phyloP scores from a whole-genome alignment of 2,888 invertebrate genomes.

The Anodontia alba region DNA sequence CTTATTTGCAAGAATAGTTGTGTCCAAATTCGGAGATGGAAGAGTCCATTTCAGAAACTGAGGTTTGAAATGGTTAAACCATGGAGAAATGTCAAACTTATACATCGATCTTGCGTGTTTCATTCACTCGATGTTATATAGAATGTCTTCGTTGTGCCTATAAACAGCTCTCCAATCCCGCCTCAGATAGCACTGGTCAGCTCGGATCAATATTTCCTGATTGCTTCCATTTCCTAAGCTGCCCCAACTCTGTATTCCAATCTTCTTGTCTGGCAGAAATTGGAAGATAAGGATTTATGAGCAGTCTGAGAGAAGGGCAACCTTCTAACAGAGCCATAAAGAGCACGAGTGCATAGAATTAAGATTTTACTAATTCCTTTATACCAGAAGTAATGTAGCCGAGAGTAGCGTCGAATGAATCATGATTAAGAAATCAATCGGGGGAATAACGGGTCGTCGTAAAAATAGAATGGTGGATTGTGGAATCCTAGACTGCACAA shows the following conservation, averaged over 20 bases:
- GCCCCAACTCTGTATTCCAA: conserved; percentile 35
- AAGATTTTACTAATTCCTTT: conserved; percentile 19
- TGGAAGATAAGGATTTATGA: conserved; percentile 59
- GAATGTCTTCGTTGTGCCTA: neutral
- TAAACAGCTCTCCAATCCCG: conserved; percentile 28
- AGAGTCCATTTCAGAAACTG: too few relatives aligned
- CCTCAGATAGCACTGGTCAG: conserved; percentile 18
- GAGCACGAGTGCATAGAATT: conserved; percentile 11
- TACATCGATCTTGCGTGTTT: too few relatives aligned
- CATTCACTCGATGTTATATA: too few relatives aligned
- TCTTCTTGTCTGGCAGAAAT: conserved; percentile 55
- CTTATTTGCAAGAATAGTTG: too few relatives aligned
- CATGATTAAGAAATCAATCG: conserved; percentile 16
- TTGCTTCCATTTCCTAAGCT: conserved; percentile 48
- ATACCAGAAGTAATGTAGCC: conserved; percentile 3
- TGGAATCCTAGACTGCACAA: too few relatives aligned
- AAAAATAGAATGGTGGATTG: neutral
- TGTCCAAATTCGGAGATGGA: too few relatives aligned
- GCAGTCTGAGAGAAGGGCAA: conserved; percentile 20
- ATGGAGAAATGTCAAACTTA: too few relatives aligned
- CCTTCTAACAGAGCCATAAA: conserved; percentile 22
- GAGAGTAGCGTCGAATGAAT: conserved; percentile 4
- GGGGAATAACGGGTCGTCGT: neutral
- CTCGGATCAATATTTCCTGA: conserved; percentile 48
- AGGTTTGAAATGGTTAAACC: too few relatives aligned